Evolutionary conservation across 2,113 vertebrate species (phyloP).

Genomic region (Macaca mulatta): DNA sequence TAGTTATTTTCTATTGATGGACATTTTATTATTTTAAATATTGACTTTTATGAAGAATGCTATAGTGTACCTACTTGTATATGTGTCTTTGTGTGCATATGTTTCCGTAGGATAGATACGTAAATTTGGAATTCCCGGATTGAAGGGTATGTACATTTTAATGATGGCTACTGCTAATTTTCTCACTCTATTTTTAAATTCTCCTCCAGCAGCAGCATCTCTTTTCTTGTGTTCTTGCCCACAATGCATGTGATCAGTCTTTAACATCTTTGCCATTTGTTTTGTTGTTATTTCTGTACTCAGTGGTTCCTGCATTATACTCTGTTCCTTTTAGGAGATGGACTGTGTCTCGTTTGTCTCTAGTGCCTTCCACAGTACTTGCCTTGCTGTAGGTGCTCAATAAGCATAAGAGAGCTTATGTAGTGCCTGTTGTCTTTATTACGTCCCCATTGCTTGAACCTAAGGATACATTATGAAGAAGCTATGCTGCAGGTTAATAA

Average conservation of each 20-base stretch:
- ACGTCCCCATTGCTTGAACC: background rate
- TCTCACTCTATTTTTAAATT: background rate
- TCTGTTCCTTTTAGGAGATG: background rate
- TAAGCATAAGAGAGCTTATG: background rate
- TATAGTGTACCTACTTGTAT: background rate
- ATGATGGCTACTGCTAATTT: background rate
- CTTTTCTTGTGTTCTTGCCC: background rate
- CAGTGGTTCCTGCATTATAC: background rate
- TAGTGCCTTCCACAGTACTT: background rate
- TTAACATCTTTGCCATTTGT: background rate
- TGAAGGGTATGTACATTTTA: background rate
- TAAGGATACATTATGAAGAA: background rate
- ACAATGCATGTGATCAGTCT: background rate
- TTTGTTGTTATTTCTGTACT: background rate
- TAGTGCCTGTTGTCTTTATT: background rate
- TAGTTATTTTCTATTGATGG: background rate
- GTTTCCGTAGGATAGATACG: background rate
- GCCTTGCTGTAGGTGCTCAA: background rate
- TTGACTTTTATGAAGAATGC: background rate
- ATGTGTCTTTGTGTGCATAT: background rate
- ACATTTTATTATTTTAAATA: constrained; percentile 23
- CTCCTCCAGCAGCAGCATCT: background rate
- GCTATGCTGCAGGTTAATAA: background rate
- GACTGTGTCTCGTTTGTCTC: background rate
- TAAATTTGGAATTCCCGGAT: background rate